A percentile compares a stretch with the other conserved stretches of the same genome.
These are phyloP conservation scores for Acipenser ruthenus DNA, from an alignment of 2,797 vertebrate species.

Conservation along the genomic window DNA sequence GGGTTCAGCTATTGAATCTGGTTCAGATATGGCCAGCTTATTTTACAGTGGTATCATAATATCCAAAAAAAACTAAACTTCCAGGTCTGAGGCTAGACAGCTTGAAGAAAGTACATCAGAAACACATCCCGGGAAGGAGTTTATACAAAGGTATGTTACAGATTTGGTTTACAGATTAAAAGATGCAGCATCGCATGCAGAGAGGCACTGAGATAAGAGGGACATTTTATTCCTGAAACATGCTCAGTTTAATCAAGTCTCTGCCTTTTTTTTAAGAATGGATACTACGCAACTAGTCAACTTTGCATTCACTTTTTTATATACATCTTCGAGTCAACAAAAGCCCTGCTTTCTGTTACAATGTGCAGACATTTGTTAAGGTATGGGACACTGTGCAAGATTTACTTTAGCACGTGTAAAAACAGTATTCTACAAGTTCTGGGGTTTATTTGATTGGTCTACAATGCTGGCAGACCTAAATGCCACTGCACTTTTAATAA, in stretches of 20 bases:
- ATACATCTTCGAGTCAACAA: slow-evolving; percentile 29
- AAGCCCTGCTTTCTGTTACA: slow-evolving; percentile 37
- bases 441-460: slow-evolving; percentile 19
- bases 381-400: slow-evolving; percentile 38
- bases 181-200: slow-evolving; percentile 53
- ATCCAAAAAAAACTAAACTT: neutral
- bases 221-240: slow-evolving; percentile 42
- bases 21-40: too few species aligned
- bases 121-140: slow-evolving; percentile 12
- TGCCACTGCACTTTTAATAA: too few species aligned
- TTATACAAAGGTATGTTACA: slow-evolving; percentile 33
- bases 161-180: slow-evolving; percentile 46
- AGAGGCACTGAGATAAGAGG: slow-evolving; percentile 58
- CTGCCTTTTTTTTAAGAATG: slow-evolving; percentile 35
- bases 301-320: slow-evolving; percentile 35
- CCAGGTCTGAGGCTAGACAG: slow-evolving; percentile 6
- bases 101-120: slow-evolving; percentile 9
- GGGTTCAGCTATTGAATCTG: slow-evolving; percentile 34
- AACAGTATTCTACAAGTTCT: slow-evolving; percentile 22
- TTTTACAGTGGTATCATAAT: slow-evolving; percentile 31
- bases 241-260: slow-evolving; percentile 43
- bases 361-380: slow-evolving; percentile 38
- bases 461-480: neutral
- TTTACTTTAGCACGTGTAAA: slow-evolving; percentile 48
- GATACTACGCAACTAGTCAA: slow-evolving; percentile 36